phyloP scores from a whole-genome alignment of 2,797 vertebrate genomes.

The Lepidocolaptes lacrymiger region DNA sequence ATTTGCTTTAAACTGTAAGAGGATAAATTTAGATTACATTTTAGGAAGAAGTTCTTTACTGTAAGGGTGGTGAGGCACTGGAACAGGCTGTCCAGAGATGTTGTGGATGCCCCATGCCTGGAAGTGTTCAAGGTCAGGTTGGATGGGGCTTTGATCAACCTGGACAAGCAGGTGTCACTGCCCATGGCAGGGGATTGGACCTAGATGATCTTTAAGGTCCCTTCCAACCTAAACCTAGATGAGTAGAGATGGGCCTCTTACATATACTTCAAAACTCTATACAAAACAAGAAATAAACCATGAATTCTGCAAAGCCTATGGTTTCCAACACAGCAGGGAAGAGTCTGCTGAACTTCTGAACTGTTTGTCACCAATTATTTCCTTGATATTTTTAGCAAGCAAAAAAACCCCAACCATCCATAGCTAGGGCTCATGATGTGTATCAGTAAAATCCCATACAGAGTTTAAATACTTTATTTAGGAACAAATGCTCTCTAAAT shows the following conservation, averaged over 20 bases:
- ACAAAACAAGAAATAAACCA: not conserved
- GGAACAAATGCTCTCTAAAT: not conserved
- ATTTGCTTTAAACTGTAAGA: not conserved
- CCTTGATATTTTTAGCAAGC: not conserved
- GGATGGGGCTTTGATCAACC: not conserved
- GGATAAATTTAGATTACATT: not conserved
- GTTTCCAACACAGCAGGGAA: not conserved
- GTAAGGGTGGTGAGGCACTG: not conserved
- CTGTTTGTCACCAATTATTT: not conserved
- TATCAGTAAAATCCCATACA: not conserved
- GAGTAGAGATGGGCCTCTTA: not conserved
- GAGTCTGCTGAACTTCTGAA: not conserved
- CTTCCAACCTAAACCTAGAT: not conserved
- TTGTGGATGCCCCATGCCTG: not conserved
- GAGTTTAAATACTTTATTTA: not conserved
- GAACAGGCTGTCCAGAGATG: not conserved
- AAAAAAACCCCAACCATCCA: accelerated
- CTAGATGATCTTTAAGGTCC: not conserved
- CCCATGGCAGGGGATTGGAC: not conserved
- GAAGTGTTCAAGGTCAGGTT: not conserved
- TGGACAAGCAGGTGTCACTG: not conserved
- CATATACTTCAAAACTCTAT: not conserved
- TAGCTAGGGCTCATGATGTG: not conserved
- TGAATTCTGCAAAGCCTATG: not conserved
- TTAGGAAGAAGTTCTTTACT: not conserved